Evolutionary conservation across 1,140 invertebrate species (phyloP).

Genomic region (silkworm (Bombyx mori)): DNA sequence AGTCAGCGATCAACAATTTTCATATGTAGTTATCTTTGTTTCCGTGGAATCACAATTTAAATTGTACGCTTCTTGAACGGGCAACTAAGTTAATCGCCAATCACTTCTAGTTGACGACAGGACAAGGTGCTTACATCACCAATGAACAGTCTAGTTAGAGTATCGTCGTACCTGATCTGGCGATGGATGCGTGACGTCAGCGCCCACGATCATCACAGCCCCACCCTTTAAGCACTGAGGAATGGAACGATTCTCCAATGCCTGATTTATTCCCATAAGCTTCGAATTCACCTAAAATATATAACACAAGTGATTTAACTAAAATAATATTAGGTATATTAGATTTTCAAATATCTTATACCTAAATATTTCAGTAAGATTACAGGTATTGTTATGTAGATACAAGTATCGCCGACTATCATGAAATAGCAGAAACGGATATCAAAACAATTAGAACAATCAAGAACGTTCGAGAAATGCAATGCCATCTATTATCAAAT

Average conservation of each 20-base stretch:
- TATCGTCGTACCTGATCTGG: conserved; percentile 72
- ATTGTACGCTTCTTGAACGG: too few species aligned
- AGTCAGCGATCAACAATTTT: too few species aligned
- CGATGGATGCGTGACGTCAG: conserved; percentile 91
- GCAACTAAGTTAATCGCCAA: too few species aligned
- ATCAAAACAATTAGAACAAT: too few species aligned
- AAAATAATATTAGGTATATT: neutral
- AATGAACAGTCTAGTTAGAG: neutral
- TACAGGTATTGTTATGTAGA: too few species aligned
- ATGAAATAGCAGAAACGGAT: too few species aligned
- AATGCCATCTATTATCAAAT: too few species aligned
- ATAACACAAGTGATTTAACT: neutral
- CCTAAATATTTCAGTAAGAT: neutral
- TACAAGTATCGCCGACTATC: too few species aligned
- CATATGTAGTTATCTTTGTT: too few species aligned
- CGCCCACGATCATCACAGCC: conserved; percentile 81
- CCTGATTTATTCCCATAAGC: conserved; percentile 87
- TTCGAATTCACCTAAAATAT: conserved; percentile 81
- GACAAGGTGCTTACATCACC: neutral
- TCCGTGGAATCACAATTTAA: too few species aligned
- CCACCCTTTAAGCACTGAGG: conserved; percentile 45
- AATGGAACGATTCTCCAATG: conserved; percentile 39
- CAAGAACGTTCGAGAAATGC: too few species aligned
- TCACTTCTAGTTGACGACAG: too few species aligned
- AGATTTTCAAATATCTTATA: neutral